These are phyloP conservation scores for Thalassarche chlororhynchos DNA, from an alignment of 2,113 vertebrate genomes.

Conservation along the genomic window DNA sequence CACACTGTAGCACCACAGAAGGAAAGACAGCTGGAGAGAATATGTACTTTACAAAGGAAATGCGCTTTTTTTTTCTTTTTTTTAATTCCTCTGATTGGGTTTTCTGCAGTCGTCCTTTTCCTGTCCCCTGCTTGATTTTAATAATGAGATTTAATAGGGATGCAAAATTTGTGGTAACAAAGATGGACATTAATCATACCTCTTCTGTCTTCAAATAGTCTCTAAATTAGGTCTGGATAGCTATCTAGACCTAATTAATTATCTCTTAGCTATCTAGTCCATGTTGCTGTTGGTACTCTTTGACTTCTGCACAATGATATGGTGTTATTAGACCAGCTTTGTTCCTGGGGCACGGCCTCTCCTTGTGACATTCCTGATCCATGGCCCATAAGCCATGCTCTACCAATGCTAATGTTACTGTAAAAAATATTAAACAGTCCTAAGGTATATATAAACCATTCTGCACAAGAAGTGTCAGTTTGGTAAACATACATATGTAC, in stretches of 20 bases:
- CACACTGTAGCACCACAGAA: slow-evolving; percentile 6
- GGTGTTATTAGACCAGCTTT: not conserved
- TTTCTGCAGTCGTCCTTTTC: not conserved
- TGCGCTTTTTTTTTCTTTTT: not conserved
- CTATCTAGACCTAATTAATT: not conserved
- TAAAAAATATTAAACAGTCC: not conserved
- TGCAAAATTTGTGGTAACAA: not conserved
- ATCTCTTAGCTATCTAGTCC: not conserved
- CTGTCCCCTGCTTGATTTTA: slow-evolving; percentile 10
- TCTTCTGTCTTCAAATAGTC: not conserved
- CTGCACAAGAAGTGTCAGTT: not conserved
- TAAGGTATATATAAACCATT: not conserved
- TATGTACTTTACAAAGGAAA: slow-evolving; percentile 6
- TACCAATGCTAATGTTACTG: not conserved
- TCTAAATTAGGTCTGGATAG: not conserved
- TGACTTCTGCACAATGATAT: not conserved
- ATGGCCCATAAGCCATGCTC: fast-evolving
- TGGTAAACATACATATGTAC: fast-evolving
- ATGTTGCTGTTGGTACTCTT: not conserved
- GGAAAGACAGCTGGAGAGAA: slow-evolving; percentile 27
- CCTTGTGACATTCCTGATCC: not conserved
- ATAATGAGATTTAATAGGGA: not conserved
- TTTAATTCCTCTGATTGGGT: not conserved
- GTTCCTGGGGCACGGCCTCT: not conserved
- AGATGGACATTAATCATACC: not conserved